Evolutionary conservation across 2,113 vertebrate genomes (phyloP), one percentile per base, ranked within the genome.

Genomic region (Sinosuthora webbiana): DNA sequence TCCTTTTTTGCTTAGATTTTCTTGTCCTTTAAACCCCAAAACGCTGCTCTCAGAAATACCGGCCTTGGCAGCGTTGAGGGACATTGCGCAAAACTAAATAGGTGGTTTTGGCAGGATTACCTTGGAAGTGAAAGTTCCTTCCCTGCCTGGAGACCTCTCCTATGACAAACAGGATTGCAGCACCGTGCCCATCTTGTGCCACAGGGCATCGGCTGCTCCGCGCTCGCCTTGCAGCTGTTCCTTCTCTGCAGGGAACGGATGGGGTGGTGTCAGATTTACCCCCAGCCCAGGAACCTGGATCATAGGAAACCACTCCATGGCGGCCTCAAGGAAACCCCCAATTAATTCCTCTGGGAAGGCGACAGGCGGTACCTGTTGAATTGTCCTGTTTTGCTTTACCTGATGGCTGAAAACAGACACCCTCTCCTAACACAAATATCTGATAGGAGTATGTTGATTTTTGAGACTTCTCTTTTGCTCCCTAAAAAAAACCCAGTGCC

Each of bases 151-250:
- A 81, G 63, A 28, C 15, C 83, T 73, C 41, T 80, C 22, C 28
- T 11, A 0, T 15, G 59, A 20, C n/a, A 9, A 15, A 15, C 4
- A 8, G 44, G 17, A 30, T 30, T 10, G 7, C 13, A 31, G 28
- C 7, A 0, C 59, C 0, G 0, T 47, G 92, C 64, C 74, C 6
- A 0, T 25, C 65, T 31, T 0, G 5, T 64, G 90, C 70, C 70
- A 13, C 0, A 0, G 71, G 89, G 16, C 71, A 47, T 56, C 0
- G 1, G 17, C 93, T 65, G 64, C 19, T 33, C 37, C 0, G 2
- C 0, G 0, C 64, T 33, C 10, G 1, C 9, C 1, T 69, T 2
- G 1, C 90, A 90, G 75, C 90, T 95, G 65, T 31, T 76, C 28
- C 78, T 71, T 13, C 60, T 35, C 50, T 19, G 30, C 20, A 35